Evolutionary conservation across 2,888 invertebrate species (phyloP), one percentile per base, ranked within the genome.

Genomic region (Pteria penguin): DNA sequence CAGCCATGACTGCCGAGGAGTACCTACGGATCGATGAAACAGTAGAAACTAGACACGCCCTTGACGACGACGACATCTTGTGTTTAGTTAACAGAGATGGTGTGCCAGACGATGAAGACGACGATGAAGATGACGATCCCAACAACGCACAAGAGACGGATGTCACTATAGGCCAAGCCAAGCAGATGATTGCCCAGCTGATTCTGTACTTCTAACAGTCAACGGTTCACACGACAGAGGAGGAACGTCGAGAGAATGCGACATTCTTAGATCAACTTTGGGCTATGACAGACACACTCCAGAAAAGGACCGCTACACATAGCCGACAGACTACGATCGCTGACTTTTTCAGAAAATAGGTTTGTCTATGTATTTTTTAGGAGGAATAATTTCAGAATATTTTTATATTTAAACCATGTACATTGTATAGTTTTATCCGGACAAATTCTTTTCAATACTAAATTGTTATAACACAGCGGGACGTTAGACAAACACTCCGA

Each of bases 11-110:
- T 31, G 75, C 62, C 2, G 33, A 24, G 18, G 45, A 31, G 0
- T 67, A 67, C 32, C 22, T 72, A 18, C 8, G 14, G 24, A 31
- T 65, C n/a, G 65, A 72, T 24, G 22, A 55, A 0, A 27, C 14
- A 8, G 27, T 45, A 32, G 72, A 72, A 36, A 72, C 65, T 18
- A 65, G 58, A 18, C 63, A 72, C n/a, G 8, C 32, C 8, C 58
- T 65, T 0, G 22, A 3, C 8, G 57, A 65, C 29, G 65, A 63
- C 2, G 29, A 27, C 22, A 70, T 29, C 8, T 11, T 60, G 1
- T 5, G 29, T 8, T 45, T 69, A 26, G 58, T 58, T 5, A 29
- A 26, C 18, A 63, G 45, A 31, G 45, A 63, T 5, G 61, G 45
- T 14, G 18, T 18, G 18, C 8, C 45, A 18, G 11, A 8, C 8